Base-by-base conservation (phyloP, 2,888 invertebrate species). In the Drosophila paramelanica region DNA sequence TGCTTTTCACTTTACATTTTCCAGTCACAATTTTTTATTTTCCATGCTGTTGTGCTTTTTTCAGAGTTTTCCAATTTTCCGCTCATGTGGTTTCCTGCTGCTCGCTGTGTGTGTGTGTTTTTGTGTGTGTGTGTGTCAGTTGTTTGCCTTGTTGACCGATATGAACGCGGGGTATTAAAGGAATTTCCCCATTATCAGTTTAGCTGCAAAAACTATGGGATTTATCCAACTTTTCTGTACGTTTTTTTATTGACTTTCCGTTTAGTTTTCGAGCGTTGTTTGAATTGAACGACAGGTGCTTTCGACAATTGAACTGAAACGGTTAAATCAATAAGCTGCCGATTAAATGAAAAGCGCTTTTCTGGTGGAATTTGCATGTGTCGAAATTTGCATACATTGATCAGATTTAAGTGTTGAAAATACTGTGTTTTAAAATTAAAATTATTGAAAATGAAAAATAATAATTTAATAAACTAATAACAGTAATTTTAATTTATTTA, bases 41-140 rank as follows among this genome's bases (percentile, higher is more conserved):
- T 41, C 52, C 50, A 60, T 46, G 39, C 60, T 56, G 20, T 45
- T 67, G 75, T 67, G 62, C 17, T 17, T 74, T 81, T 81, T 53
- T 56, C 69, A 64, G 69, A 73, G 77, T 81, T 81, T 82, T 79
- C 69, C 83, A 83, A 83, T 83, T 85, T 83, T 85, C 81, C 86
- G 77, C 83, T 85, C 77, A 78, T 82, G 78, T 75, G 78, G 75
- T 80, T 82, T 81, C 82, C 82, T 80, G 82, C 71, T 62, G 17
- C 17, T 17, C 17, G 17, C 17, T 17, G 17, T 17, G 17, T 17
- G 17, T 17, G 57, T 51, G 20, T 59, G 39, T 43, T 31, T 64
- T 52, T 25, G 38, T 64, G 57, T 25, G 50, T 41, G 33, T 46
- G 58, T 39, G 36, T 55, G 36, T 41, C 25, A 27, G 43, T 23